Evolutionary conservation across 1,140 invertebrate species (phyloP).

Genomic region (Luehdorfia chinensis): DNA sequence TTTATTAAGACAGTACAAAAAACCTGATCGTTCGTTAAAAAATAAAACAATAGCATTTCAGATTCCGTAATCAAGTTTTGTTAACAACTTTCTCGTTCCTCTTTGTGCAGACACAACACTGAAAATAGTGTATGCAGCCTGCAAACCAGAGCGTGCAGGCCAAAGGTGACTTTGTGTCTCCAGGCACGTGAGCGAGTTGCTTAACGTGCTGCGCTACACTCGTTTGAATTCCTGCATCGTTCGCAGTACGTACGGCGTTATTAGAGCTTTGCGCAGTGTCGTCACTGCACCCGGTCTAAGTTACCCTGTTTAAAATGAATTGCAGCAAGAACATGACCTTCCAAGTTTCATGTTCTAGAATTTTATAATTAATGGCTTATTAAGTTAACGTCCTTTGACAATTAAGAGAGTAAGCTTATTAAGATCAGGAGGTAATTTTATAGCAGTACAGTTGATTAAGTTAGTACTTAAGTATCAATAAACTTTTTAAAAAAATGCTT

Average conservation of each 20-base stretch:
- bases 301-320: constrained; percentile 12
- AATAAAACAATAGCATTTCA: too few relatives aligned
- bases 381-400: too few relatives aligned
- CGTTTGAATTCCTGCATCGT: constrained; percentile 46
- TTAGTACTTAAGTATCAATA: too few relatives aligned
- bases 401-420: too few relatives aligned
- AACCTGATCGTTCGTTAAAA: too few relatives aligned
- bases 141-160: constrained; percentile 27
- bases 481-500: too few relatives aligned
- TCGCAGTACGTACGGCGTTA: constrained; percentile 40
- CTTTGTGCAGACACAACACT: constrained; percentile 5
- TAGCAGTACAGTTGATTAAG: too few relatives aligned
- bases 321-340: constrained; percentile 13
- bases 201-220: constrained; percentile 33
- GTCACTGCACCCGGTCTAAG: constrained; percentile 12
- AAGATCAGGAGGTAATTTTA: too few relatives aligned
- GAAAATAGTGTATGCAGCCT: constrained; percentile 9
- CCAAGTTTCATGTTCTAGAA: constrained; percentile 3
- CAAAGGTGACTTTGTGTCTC: constrained; percentile 40
- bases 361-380: constrained; percentile 9
- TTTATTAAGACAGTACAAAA: too few relatives aligned
- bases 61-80: too few relatives aligned
- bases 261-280: constrained; percentile 41
- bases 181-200: constrained; percentile 42
- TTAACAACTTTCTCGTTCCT: constrained; percentile 1